Evolutionary conservation across 1,140 invertebrate genomes (phyloP).

Genomic region (Ceratina australensis): DNA sequence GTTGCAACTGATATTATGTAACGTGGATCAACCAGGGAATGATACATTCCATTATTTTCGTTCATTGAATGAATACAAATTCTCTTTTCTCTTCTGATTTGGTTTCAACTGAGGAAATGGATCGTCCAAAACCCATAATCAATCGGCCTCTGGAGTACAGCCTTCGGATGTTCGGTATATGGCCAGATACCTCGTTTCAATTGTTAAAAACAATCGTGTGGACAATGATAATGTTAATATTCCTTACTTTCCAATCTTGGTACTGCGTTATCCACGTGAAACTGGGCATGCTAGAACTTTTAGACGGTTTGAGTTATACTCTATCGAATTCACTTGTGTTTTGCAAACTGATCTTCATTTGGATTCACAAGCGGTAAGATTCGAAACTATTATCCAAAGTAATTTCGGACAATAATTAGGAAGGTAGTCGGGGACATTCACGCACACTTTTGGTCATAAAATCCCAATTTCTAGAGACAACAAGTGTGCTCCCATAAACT

Average conservation of each 20-base stretch:
- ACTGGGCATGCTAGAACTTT: background rate
- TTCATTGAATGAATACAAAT: too few relatives aligned
- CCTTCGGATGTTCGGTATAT: conserved; percentile 12
- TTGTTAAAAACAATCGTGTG: conserved; percentile 3
- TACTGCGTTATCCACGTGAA: conserved; percentile 12
- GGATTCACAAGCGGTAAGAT: conserved; percentile 20
- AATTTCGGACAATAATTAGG: background rate
- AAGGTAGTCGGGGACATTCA: too few relatives aligned
- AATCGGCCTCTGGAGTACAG: conserved; percentile 9
- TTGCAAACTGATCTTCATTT: conserved; percentile 18
- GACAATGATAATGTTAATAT: background rate
- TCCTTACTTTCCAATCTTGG: conserved; percentile 30
- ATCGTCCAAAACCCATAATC: background rate
- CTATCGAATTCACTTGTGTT: conserved; percentile 17
- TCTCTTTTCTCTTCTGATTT: too few relatives aligned
- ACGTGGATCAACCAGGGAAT: too few relatives aligned
- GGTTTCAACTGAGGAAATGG: background rate
- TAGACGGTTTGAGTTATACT: conserved; percentile 19
- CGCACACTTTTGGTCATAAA: too few relatives aligned
- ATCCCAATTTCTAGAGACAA: too few relatives aligned
- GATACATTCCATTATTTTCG: too few relatives aligned
- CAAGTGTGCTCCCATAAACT: too few relatives aligned
- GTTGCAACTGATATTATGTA: too few relatives aligned
- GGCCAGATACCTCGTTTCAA: conserved; percentile 9
- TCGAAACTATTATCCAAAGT: too few relatives aligned